Conservation (phyloP, 2,888 invertebrate genomes). For the Catocala fraxini region DNA sequence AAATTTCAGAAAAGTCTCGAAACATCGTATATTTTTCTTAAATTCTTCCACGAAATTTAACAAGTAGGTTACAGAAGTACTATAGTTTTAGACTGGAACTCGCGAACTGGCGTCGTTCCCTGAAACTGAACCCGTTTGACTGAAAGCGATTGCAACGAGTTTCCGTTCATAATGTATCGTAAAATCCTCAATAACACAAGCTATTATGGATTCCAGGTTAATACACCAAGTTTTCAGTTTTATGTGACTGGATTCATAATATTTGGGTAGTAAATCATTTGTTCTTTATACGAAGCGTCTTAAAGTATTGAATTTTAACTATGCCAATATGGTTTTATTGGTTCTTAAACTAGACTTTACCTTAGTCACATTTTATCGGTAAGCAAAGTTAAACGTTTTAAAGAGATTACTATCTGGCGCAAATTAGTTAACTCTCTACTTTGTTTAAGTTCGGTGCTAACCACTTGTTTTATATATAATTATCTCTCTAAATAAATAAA, state of each 20-base stretch:
- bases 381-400: too few species aligned
- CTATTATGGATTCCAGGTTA: slow-evolving; percentile 11
- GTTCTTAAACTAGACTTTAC: too few species aligned
- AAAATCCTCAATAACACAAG: slow-evolving; percentile 14
- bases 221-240: slow-evolving; percentile 5
- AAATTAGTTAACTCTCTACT: too few species aligned
- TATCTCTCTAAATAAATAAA: too few species aligned
- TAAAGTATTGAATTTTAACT: too few species aligned
- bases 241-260: not conserved
- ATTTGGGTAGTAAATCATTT: too few species aligned
- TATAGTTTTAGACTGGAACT: slow-evolving; percentile 22
- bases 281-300: too few species aligned
- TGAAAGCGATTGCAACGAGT: slow-evolving; percentile 30
- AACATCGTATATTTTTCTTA: slow-evolving; percentile 45
- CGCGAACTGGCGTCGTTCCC: slow-evolving; percentile 28
- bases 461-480: too few species aligned
- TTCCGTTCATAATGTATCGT: slow-evolving; percentile 14
- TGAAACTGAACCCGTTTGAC: slow-evolving; percentile 24
- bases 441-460: too few species aligned
- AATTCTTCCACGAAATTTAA: slow-evolving; percentile 47
- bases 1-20: slow-evolving; percentile 31
- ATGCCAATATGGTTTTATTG: too few species aligned
- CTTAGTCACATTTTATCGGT: too few species aligned
- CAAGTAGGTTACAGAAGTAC: slow-evolving; percentile 40
- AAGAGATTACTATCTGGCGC: too few species aligned